phyloP scores from a whole-genome alignment of 2,888 invertebrate species.

The Adineta ricciae region DNA sequence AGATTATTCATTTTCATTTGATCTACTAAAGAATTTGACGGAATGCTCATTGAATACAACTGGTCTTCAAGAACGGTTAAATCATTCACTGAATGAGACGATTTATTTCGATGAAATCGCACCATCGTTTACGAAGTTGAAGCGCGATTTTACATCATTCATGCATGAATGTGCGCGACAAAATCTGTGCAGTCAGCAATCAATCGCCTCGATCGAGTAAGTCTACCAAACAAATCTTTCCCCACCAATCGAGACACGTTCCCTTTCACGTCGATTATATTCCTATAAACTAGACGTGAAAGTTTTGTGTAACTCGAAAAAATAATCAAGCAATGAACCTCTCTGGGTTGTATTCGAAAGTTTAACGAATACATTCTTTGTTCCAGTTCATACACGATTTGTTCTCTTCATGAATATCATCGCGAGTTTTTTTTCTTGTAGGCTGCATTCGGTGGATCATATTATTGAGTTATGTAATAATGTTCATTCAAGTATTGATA shows the following conservation, averaged over 20 bases:
- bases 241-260: neutral
- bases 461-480: constrained; percentile 20
- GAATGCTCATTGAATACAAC: neutral
- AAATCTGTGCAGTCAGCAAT: neutral
- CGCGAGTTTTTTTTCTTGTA: neutral
- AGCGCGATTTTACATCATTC: constrained; percentile 80
- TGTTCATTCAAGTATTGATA: neutral
- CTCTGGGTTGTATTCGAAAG: neutral
- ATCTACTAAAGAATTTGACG: neutral
- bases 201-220: neutral
- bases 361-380: neutral
- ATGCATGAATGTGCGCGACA: constrained; percentile 46
- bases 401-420: neutral
- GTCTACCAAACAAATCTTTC: neutral
- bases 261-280: neutral
- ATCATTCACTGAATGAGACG: constrained; percentile 60
- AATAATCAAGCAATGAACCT: neutral
- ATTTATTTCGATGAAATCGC: constrained; percentile 90
- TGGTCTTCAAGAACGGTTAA: constrained; percentile 25
- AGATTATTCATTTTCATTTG: neutral
- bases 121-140: constrained; percentile 69
- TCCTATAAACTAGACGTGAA: neutral
- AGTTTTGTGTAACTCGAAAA: constrained; percentile 19
- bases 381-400: constrained; percentile 10
- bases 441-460: neutral